Percentiles rank a stretch among this genome's conserved stretches.
phyloP scores from a whole-genome alignment of 1,140 invertebrate genomes.

The Arctopsyche grandis region DNA sequence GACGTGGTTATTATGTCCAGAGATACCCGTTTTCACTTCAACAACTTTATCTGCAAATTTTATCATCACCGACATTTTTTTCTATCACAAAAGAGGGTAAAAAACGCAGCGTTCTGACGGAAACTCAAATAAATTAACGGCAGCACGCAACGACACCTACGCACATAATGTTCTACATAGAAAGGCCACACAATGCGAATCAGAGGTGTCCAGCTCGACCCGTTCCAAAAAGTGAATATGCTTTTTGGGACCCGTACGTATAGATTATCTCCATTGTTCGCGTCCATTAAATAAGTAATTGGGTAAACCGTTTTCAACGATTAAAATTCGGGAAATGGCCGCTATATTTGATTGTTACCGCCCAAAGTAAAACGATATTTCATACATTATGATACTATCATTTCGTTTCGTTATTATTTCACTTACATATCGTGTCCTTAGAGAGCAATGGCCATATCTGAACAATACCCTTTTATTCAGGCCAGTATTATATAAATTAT shows the following conservation, averaged over 20 bases:
- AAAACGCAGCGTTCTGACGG: constrained; percentile 20
- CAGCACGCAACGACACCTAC: constrained; percentile 35
- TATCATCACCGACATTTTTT: constrained; percentile 34
- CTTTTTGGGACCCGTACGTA: neutral
- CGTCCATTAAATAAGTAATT: constrained; percentile 7
- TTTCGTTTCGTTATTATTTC: no score
- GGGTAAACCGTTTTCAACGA: neutral
- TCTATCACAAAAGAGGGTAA: neutral
- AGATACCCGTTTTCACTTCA: constrained; percentile 38
- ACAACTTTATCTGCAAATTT: constrained; percentile 43
- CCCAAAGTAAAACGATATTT: no score
- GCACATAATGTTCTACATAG: constrained; percentile 14
- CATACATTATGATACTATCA: no score
- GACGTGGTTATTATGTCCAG: constrained; percentile 6
- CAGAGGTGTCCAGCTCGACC: neutral
- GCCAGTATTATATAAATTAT: no score
- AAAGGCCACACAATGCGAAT: neutral
- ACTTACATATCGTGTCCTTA: no score
- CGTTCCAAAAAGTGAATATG: no score
- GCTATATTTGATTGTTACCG: neutral
- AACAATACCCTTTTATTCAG: no score
- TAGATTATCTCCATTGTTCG: constrained; percentile 4
- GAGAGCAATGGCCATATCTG: no score
- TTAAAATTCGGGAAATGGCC: neutral
- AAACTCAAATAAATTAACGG: constrained; percentile 40